phyloP scores from a whole-genome alignment of 2,888 invertebrate species.

The Branchinecta sandiegonensis region DNA sequence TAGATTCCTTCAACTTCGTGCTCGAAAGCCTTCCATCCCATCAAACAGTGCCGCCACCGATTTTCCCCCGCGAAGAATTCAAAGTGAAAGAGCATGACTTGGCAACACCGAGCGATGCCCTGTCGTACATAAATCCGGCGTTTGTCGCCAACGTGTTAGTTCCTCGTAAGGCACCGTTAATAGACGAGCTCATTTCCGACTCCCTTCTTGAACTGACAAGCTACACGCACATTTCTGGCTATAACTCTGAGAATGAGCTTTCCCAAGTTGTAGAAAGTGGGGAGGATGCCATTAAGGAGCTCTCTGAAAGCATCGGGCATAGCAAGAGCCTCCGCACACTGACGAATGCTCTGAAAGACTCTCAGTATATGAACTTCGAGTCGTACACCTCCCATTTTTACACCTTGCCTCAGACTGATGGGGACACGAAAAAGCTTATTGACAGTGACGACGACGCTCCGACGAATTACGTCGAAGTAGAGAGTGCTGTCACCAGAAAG shows the following conservation, averaged over 20 bases:
- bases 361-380: conserved; percentile 14
- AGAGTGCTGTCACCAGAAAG: background rate
- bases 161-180: background rate
- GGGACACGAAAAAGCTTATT: background rate
- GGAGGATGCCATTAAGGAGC: conserved; percentile 2
- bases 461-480: background rate
- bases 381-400: conserved; percentile 11
- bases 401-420: background rate
- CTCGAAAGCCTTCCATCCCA: background rate
- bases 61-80: background rate
- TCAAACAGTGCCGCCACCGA: background rate
- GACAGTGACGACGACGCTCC: background rate
- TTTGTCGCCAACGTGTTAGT: conserved; percentile 1
- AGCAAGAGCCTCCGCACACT: background rate
- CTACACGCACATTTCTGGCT: background rate
- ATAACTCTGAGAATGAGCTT: background rate
- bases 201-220: background rate
- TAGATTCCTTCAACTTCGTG: background rate
- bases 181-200: background rate
- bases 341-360: background rate
- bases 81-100: background rate
- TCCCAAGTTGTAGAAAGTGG: background rate
- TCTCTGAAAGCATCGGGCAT: background rate
- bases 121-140: background rate
- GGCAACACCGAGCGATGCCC: background rate